Percentiles rank a stretch among this genome's conserved stretches.
Evolutionary conservation across 64 coral and sea anemone genomes (phyloP).

Genomic region (Acropora tenuis): DNA sequence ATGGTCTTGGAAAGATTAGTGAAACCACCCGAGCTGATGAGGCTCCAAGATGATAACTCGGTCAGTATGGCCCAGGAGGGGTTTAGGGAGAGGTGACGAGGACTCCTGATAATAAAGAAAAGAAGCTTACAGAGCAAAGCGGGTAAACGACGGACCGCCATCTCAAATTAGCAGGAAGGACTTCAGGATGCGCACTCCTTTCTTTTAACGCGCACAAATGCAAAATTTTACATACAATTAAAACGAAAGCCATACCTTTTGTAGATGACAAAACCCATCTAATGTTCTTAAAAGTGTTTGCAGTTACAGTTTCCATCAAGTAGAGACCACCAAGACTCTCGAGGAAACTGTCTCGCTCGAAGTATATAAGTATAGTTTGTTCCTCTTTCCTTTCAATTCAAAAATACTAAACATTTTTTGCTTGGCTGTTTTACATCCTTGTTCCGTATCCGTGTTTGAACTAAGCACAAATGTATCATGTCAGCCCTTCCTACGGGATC

Average conservation of each 20-base stretch:
- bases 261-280: too few relatives aligned
- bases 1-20: conserved; percentile 81
- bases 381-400: neutral
- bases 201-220: too few relatives aligned
- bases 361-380: neutral
- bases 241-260: neutral
- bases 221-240: neutral
- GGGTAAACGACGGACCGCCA: conserved; percentile 65
- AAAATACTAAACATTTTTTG: too few relatives aligned
- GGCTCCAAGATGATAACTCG: conserved; percentile 83
- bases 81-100: conserved; percentile 50
- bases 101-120: conserved; percentile 91
- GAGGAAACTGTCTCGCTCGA: neutral
- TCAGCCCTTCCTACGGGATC: too few relatives aligned
- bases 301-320: too few relatives aligned
- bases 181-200: too few relatives aligned
- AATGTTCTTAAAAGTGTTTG: too few relatives aligned
- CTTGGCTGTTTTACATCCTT: too few relatives aligned
- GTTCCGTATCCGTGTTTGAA: too few relatives aligned
- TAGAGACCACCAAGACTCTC: too few relatives aligned
- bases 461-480: too few relatives aligned
- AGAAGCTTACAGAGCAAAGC: conserved; percentile 65
- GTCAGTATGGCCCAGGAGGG: conserved; percentile 58
- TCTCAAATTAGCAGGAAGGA: conserved; percentile 87
- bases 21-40: conserved; percentile 58